These are phyloP conservation scores for Nyctibius grandis DNA, from an alignment of 2,797 vertebrate species.

Conservation along the genomic window DNA sequence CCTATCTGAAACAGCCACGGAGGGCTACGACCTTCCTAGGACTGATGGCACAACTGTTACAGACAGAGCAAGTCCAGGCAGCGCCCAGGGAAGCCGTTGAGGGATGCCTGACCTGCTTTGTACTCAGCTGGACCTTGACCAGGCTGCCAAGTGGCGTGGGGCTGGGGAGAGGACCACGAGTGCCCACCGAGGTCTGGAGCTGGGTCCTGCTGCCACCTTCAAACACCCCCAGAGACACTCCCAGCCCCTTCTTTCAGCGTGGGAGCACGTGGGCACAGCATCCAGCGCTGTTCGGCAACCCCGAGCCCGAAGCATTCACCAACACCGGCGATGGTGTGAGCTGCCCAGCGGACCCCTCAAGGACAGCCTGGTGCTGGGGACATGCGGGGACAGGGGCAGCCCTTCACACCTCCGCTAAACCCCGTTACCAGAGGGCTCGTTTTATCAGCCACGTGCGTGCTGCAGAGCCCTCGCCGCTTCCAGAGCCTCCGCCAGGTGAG, in stretches of 20 bases:
- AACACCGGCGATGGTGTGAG: rapidly evolving
- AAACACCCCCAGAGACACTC: neutral
- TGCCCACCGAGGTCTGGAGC: neutral
- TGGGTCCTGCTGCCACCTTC: neutral
- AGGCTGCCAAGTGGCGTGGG: rapidly evolving
- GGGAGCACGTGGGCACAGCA: neutral
- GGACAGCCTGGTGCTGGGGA: neutral
- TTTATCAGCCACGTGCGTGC: neutral
- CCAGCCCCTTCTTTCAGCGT: neutral
- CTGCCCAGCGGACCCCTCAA: rapidly evolving
- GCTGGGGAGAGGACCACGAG: neutral
- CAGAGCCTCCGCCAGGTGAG: neutral
- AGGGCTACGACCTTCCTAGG: neutral
- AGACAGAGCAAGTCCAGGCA: neutral
- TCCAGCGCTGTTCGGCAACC: rapidly evolving
- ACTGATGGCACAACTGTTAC: neutral
- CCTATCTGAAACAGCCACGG: neutral
- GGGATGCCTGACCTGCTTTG: neutral
- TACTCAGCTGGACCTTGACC: neutral
- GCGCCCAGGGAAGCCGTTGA: neutral
- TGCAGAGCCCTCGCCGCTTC: neutral
- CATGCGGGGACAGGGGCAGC: neutral
- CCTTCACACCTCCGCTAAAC: neutral
- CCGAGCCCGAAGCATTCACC: rapidly evolving
- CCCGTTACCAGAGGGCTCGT: rapidly evolving